These are phyloP conservation scores for Ectemnius cavifrons DNA, from an alignment of 2,888 invertebrate genomes.

Conservation along the genomic window DNA sequence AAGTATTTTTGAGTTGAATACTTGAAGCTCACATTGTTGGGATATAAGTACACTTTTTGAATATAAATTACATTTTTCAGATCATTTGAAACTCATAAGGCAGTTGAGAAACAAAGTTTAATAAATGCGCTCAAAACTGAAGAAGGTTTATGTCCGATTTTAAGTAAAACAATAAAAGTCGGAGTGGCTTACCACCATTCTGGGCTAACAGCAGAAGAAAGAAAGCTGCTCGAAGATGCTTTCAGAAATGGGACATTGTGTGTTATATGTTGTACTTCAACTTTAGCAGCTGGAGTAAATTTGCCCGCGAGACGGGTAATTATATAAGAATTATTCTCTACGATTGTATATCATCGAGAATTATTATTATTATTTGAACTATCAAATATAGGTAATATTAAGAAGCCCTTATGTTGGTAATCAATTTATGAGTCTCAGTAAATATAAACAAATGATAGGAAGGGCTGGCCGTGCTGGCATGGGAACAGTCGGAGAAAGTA, in stretches of 20 bases:
- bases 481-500: constrained; percentile 90
- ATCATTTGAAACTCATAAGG: constrained; percentile 80
- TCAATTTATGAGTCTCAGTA: constrained; percentile 85
- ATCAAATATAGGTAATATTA: constrained; percentile 82
- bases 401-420: constrained; percentile 90
- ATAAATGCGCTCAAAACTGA: constrained; percentile 83
- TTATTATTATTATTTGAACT: constrained; percentile 10
- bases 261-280: constrained; percentile 96
- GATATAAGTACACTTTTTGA: neutral
- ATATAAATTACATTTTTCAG: constrained; percentile 70
- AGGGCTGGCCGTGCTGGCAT: constrained; percentile 95
- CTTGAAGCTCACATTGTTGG: too few relatives aligned
- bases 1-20: constrained; percentile 62
- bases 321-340: constrained; percentile 10
- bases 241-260: constrained; percentile 91
- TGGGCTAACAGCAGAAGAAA: constrained; percentile 92
- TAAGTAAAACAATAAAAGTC: constrained; percentile 84
- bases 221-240: constrained; percentile 90
- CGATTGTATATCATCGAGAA: constrained; percentile 9
- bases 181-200: constrained; percentile 97
- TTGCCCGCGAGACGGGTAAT: constrained; percentile 91
- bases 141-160: constrained; percentile 83
- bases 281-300: constrained; percentile 98
- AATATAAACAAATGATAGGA: constrained; percentile 97
- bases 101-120: constrained; percentile 82